Percentiles rank a stretch among this genome's conserved stretches.
Evolutionary conservation across 2,888 invertebrate species (phyloP).

Genomic region (Rhagonycha lutea): DNA sequence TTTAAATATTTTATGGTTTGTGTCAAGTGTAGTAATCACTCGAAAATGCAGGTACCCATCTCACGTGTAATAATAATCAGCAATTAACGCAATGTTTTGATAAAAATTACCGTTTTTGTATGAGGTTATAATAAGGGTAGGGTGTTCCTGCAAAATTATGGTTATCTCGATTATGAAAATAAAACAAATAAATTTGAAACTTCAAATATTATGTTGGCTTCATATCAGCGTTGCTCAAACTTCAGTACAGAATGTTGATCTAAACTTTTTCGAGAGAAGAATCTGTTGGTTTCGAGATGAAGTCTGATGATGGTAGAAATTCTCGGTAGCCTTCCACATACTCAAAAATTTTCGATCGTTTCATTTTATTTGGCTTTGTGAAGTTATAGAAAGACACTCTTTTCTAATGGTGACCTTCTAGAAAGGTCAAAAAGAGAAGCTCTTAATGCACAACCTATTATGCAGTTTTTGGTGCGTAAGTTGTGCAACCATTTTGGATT

Average conservation of each 20-base stretch:
- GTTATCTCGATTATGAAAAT: neutral
- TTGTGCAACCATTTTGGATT: too few species aligned
- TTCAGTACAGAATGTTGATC: neutral
- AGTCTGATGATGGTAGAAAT: too few species aligned
- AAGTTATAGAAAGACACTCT: too few species aligned
- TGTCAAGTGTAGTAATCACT: neutral
- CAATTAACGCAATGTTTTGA: neutral
- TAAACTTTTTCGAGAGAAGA: too few species aligned
- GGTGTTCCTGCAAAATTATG: neutral
- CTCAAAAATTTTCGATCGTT: too few species aligned
- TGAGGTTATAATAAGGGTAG: neutral
- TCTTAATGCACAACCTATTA: too few species aligned
- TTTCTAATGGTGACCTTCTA: too few species aligned
- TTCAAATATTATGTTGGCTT: neutral
- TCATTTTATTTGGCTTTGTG: too few species aligned
- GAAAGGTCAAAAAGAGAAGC: too few species aligned
- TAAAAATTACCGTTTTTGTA: neutral
- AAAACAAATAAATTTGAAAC: neutral
- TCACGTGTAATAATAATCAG: neutral
- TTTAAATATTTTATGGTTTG: neutral
- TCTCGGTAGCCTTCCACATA: too few species aligned
- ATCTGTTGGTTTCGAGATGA: too few species aligned
- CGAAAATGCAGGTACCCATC: neutral
- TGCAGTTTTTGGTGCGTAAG: too few species aligned
- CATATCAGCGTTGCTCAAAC: neutral